A percentile compares a stretch with the other conserved stretches of the same genome.
These are phyloP conservation scores for Coregonus suidteri DNA, from an alignment of 2,797 vertebrate genomes.

Conservation along the genomic window DNA sequence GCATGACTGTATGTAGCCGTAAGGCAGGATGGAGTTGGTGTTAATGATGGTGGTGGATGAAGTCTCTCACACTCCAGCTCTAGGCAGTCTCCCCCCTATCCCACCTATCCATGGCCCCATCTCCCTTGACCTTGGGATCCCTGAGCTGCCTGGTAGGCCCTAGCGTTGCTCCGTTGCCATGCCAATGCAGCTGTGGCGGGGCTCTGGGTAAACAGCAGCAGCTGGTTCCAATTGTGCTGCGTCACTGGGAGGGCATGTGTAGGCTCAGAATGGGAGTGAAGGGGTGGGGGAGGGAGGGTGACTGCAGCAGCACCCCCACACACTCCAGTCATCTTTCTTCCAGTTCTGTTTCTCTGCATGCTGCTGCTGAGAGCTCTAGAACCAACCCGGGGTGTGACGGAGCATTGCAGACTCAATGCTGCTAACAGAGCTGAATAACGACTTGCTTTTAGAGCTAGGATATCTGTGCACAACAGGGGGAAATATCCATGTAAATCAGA, in stretches of 20 bases:
- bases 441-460: not conserved
- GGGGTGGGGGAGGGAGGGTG: not conserved
- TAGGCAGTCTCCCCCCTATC: not conserved
- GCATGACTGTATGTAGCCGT: not conserved
- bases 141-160: constrained; percentile 25
- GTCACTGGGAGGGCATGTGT: constrained; percentile 36
- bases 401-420: not conserved
- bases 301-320: constrained; percentile 9
- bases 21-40: not conserved
- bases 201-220: constrained; percentile 60
- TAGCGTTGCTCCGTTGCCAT: constrained; percentile 54
- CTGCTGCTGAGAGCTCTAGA: not conserved
- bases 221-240: constrained; percentile 73
- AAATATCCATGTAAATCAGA: not conserved
- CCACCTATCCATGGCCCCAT: constrained; percentile 27
- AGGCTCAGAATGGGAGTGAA: not conserved
- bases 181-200: constrained; percentile 54
- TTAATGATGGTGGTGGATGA: not conserved
- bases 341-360: too few relatives aligned
- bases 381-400: not conserved
- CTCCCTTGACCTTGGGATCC: constrained; percentile 44
- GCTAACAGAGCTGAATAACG: not conserved
- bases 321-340: constrained; percentile 5
- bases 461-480: not conserved
- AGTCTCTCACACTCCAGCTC: not conserved